phyloP scores from a whole-genome alignment of 2,113 vertebrate genomes.

The Chroicocephalus ridibundus region DNA sequence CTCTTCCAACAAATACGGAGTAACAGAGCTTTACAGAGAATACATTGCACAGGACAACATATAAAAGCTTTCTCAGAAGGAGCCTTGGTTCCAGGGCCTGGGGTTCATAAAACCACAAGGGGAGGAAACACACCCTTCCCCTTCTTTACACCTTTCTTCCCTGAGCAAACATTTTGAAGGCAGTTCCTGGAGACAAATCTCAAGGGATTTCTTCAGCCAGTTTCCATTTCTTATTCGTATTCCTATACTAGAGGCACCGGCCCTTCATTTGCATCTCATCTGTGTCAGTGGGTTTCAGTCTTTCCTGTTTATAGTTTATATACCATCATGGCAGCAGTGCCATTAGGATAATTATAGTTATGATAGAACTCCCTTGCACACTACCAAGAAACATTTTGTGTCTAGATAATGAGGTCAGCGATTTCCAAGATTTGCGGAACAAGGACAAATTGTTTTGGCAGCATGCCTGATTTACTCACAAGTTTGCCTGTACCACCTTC shows the following conservation, averaged over 20 bases:
- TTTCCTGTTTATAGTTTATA: constrained; percentile 51
- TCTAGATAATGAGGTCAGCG: not conserved
- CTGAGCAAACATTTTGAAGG: not conserved
- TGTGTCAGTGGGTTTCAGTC: constrained; percentile 43
- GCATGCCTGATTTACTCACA: not conserved
- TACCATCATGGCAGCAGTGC: not conserved
- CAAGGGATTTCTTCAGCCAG: not conserved
- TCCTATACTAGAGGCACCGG: not conserved
- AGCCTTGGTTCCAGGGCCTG: not conserved
- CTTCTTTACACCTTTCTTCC: not conserved
- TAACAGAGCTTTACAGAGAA: not conserved
- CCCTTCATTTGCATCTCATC: not conserved
- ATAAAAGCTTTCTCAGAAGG: not conserved
- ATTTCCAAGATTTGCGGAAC: not conserved
- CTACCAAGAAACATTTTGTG: not conserved
- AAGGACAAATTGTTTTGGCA: constrained; percentile 21
- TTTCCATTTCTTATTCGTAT: not conserved
- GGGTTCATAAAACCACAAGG: not conserved
- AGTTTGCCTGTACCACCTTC: not conserved
- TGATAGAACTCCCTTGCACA: not conserved
- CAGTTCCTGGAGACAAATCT: not conserved
- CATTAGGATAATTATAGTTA: constrained; percentile 41
- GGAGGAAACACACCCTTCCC: not conserved
- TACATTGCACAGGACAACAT: not conserved
- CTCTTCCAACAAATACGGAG: not conserved